These are phyloP conservation scores for Himalopsyche kuldschensis DNA, from an alignment of 2,888 invertebrate species.

Conservation along the genomic window DNA sequence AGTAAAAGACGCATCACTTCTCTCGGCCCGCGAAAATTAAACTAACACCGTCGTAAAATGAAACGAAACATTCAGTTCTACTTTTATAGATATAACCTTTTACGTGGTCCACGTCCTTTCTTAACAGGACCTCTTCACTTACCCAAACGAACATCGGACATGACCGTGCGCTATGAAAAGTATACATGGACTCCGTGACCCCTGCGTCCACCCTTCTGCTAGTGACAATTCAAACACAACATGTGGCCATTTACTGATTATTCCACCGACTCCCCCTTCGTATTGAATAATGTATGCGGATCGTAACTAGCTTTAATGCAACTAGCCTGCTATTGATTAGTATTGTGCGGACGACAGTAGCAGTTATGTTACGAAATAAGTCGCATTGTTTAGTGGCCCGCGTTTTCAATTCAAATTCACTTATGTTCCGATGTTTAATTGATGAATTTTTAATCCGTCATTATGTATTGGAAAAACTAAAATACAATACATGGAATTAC, in stretches of 20 bases:
- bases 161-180: neutral
- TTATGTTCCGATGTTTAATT: too few relatives aligned
- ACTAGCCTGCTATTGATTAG: constrained; percentile 28
- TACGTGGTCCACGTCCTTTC: too few relatives aligned
- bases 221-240: constrained; percentile 25
- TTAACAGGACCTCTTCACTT: too few relatives aligned
- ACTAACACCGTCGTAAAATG: too few relatives aligned
- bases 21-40: too few relatives aligned
- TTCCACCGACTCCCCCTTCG: constrained; percentile 14
- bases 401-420: neutral
- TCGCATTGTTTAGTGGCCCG: neutral
- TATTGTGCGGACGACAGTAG: constrained; percentile 11
- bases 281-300: constrained; percentile 36
- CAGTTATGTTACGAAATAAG: neutral
- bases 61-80: too few relatives aligned
- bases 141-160: too few relatives aligned
- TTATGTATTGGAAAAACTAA: too few relatives aligned
- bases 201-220: neutral
- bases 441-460: too few relatives aligned
- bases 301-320: constrained; percentile 30
- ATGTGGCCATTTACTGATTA: constrained; percentile 37
- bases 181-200: neutral
- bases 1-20: too few relatives aligned
- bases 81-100: too few relatives aligned
- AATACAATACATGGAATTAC: too few relatives aligned